Percentiles rank a stretch among this genome's conserved stretches.
Evolutionary conservation across 2,888 invertebrate genomes (phyloP).

Genomic region (Stegophylla sp.): DNA sequence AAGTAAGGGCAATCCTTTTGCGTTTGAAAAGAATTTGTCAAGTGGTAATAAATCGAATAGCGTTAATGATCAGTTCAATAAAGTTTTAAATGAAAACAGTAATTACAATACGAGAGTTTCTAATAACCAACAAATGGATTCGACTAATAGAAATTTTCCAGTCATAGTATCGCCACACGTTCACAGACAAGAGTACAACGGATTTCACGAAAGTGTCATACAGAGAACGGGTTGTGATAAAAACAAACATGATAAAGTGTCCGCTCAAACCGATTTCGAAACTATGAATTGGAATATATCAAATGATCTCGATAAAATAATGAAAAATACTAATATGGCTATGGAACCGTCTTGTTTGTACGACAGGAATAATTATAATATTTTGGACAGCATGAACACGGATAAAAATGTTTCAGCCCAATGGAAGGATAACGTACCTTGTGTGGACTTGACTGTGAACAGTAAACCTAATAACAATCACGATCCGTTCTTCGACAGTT

Average conservation of each 20-base stretch:
- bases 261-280: slow-evolving; percentile 37
- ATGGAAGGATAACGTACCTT: slow-evolving; percentile 32
- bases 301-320: slow-evolving; percentile 42
- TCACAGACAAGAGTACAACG: slow-evolving; percentile 32
- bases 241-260: slow-evolving; percentile 42
- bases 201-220: slow-evolving; percentile 53
- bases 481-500: slow-evolving; percentile 47
- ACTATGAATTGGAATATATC: slow-evolving; percentile 49
- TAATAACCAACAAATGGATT: slow-evolving; percentile 16
- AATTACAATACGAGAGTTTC: slow-evolving; percentile 19
- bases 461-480: slow-evolving; percentile 29
- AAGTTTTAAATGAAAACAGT: background rate
- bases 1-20: slow-evolving; percentile 47
- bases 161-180: slow-evolving; percentile 50
- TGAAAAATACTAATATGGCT: slow-evolving; percentile 12
- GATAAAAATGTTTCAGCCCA: slow-evolving; percentile 24
- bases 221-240: slow-evolving; percentile 50
- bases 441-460: slow-evolving; percentile 21
- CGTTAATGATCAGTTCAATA: slow-evolving; percentile 12
- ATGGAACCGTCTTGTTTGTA: slow-evolving; percentile 36
- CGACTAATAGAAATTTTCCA: slow-evolving; percentile 46
- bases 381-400: slow-evolving; percentile 22
- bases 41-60: slow-evolving; percentile 1
- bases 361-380: slow-evolving; percentile 35
- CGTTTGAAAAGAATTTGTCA: slow-evolving; percentile 25